Percentiles rank a stretch among this genome's conserved stretches.
Conservation (phyloP, 2,888 invertebrate genomes). For the Synergus gifuensis region DNA sequence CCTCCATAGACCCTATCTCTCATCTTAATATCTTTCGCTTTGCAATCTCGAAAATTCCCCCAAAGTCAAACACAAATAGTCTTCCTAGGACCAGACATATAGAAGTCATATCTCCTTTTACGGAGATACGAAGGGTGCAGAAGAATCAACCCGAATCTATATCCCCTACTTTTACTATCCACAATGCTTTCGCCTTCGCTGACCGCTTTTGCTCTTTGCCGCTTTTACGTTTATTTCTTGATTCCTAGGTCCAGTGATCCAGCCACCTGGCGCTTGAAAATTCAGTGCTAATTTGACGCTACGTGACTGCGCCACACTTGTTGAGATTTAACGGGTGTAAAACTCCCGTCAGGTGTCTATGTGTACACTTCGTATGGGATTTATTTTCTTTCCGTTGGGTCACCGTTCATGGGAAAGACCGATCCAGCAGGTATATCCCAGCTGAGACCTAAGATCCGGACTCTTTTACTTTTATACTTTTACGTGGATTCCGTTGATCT, state of each 20-base stretch:
- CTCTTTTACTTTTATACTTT: constrained; percentile 19
- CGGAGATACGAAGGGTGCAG: background rate
- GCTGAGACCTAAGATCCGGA: background rate
- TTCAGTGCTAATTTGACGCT: constrained; percentile 37
- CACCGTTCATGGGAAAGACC: constrained; percentile 18
- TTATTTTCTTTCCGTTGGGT: constrained; percentile 23
- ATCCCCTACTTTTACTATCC: background rate
- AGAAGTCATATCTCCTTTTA: background rate
- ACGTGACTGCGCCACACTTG: constrained; percentile 35
- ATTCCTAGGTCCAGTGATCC: background rate
- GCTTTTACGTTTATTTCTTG: background rate
- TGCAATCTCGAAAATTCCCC: background rate
- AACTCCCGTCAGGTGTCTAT: constrained; percentile 23
- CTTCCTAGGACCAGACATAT: background rate
- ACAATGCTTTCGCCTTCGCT: constrained; percentile 6
- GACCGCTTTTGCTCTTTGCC: background rate
- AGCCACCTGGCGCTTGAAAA: constrained; percentile 25
- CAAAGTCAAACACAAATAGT: background rate
- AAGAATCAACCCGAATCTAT: background rate
- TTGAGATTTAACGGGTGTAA: constrained; percentile 30
- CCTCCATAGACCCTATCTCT: background rate
- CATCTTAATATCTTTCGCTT: background rate
- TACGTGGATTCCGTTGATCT: constrained; percentile 7
- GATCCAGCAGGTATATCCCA: constrained; percentile 11
- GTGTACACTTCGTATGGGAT: constrained; percentile 26